These are phyloP conservation scores for Helicoverpa zea DNA, from an alignment of 1,140 invertebrate genomes.

Conservation along the genomic window DNA sequence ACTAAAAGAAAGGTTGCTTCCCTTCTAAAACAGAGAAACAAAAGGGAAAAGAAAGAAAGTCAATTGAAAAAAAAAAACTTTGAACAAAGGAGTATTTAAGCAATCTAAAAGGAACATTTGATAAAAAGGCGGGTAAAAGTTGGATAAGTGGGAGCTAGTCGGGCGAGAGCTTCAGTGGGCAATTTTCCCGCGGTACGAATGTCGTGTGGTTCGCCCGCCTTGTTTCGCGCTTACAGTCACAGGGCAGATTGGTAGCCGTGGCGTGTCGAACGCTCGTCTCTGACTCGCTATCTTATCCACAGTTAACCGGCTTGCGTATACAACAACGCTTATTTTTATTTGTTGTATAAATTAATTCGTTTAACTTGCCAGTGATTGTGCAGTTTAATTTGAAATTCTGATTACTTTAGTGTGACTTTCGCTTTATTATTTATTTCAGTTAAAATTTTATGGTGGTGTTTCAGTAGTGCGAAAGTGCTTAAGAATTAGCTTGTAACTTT, in stretches of 20 bases:
- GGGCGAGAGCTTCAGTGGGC: constrained; percentile 21
- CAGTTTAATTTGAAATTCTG: neutral
- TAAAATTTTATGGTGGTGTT: neutral
- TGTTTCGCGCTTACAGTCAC: neutral
- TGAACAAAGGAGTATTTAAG: neutral
- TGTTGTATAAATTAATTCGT: neutral
- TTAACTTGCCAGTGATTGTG: neutral
- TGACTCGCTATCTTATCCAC: neutral
- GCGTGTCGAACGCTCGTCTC: constrained; percentile 33
- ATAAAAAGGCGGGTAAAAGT: neutral
- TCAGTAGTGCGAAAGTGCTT: constrained; percentile 1
- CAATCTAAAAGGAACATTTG: neutral
- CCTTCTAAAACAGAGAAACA: too few species aligned
- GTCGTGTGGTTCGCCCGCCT: constrained; percentile 3
- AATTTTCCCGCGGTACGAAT: constrained; percentile 1
- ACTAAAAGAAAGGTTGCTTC: too few species aligned
- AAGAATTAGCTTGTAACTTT: too few species aligned
- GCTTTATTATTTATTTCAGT: neutral
- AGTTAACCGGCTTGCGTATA: neutral
- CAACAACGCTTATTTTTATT: neutral
- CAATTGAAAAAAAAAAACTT: neutral
- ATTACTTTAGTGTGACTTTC: neutral
- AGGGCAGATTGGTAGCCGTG: constrained; percentile 26
- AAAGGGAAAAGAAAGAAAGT: too few species aligned
- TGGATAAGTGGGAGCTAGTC: neutral